Evolutionary conservation across 2,797 vertebrate species (phyloP).

Genomic region (Choloepus didactylus): DNA sequence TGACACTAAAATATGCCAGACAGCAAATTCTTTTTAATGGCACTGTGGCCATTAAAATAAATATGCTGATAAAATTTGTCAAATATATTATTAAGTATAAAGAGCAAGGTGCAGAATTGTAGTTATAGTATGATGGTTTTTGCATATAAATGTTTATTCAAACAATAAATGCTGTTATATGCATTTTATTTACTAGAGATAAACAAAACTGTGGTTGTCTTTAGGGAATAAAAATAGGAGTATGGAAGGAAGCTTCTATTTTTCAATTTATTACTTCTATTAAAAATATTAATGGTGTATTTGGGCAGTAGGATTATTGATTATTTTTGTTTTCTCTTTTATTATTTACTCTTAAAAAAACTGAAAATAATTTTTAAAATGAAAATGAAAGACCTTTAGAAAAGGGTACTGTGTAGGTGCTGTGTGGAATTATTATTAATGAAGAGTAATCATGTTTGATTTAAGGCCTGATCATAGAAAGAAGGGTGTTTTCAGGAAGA

Average conservation of each 20-base stretch:
- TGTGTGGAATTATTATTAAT: neutral
- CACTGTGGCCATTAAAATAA: neutral
- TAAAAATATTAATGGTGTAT: conserved; percentile 16
- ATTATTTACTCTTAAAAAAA: conserved; percentile 47
- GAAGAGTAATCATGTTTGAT: neutral
- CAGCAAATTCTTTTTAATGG: neutral
- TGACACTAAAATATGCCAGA: conserved; percentile 33
- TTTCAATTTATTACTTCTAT: conserved; percentile 29
- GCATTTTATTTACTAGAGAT: neutral
- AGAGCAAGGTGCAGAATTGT: neutral
- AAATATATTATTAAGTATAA: neutral
- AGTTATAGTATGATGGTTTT: neutral
- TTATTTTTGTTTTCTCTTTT: neutral
- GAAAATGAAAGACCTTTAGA: neutral
- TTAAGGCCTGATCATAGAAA: neutral
- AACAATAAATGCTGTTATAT: neutral
- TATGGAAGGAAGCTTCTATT: neutral
- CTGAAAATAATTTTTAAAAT: neutral
- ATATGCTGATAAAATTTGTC: neutral
- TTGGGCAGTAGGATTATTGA: neutral
- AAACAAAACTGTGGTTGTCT: neutral
- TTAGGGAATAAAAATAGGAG: neutral
- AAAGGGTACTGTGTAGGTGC: neutral
- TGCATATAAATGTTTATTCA: conserved; percentile 31
- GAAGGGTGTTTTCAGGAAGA: neutral